phyloP scores from a whole-genome alignment of 2,797 vertebrate genomes.

The Xenopus petersii region DNA sequence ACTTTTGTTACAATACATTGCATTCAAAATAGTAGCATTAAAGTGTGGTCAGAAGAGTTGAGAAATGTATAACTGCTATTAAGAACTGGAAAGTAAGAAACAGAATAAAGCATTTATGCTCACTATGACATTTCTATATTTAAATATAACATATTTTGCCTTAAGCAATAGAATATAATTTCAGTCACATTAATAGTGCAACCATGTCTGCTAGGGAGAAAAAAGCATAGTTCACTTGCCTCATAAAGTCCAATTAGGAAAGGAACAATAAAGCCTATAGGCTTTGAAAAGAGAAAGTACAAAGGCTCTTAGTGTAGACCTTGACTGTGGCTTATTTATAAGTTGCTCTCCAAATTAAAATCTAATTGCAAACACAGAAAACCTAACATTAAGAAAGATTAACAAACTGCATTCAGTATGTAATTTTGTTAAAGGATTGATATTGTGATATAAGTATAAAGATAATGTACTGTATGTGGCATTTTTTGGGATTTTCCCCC shows the following conservation, averaged over 20 bases:
- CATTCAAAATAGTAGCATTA: background rate
- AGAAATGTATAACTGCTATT: background rate
- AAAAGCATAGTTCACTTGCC: background rate
- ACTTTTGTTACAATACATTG: no score
- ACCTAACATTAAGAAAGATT: no score
- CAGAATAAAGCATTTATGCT: background rate
- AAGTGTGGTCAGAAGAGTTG: background rate
- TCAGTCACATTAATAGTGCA: constrained; percentile 2
- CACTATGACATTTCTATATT: constrained; percentile 5
- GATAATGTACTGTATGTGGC: background rate
- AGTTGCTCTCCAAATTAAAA: no score
- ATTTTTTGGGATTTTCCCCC: constrained; percentile 9
- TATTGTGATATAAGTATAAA: no score
- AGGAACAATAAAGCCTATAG: background rate
- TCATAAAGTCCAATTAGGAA: background rate
- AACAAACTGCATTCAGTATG: no score
- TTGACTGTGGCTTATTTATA: no score
- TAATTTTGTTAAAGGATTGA: no score
- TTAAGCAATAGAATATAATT: constrained; percentile 3
- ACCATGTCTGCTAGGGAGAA: background rate
- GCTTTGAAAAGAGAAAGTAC: no score
- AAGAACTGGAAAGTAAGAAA: background rate
- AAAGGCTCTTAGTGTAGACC: no score
- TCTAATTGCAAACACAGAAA: no score
- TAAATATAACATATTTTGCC: constrained; percentile 2